A percentile compares a stretch with the other conserved stretches of the same genome.
These are phyloP conservation scores for Zootoca vivipara DNA, from an alignment of 2,113 vertebrate genomes.

Conservation along the genomic window DNA sequence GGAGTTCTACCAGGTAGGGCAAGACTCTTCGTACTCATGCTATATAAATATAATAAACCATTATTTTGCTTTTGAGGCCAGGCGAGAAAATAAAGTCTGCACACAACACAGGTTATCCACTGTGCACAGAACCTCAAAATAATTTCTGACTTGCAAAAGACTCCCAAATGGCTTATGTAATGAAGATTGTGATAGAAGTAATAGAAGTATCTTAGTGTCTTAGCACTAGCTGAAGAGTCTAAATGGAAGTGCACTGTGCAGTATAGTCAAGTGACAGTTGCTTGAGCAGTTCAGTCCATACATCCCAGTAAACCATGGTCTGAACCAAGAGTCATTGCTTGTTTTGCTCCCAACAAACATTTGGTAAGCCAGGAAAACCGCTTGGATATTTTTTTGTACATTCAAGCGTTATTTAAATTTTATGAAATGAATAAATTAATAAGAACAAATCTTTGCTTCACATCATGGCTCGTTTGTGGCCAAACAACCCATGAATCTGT, in stretches of 20 bases:
- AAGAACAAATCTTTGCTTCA: too few species aligned
- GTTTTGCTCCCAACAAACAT: too few species aligned
- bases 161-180: background rate
- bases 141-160: background rate
- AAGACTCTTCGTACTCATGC: background rate
- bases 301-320: too few species aligned
- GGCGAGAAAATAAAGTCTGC: background rate
- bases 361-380: too few species aligned
- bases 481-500: too few species aligned
- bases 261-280: background rate
- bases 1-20: constrained; percentile 69
- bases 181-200: background rate
- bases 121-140: background rate
- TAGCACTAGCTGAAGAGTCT: background rate
- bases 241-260: too few species aligned
- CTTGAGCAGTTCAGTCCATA: background rate
- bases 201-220: background rate
- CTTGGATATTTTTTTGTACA: too few species aligned
- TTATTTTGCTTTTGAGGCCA: background rate
- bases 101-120: background rate
- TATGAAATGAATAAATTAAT: too few species aligned
- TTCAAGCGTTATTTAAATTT: too few species aligned
- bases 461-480: too few species aligned
- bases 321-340: too few species aligned
- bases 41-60: background rate